Evolutionary conservation across 2,888 invertebrate species (phyloP), one percentile per base, ranked within the genome.

Genomic region (Trissonchulus sp.): DNA sequence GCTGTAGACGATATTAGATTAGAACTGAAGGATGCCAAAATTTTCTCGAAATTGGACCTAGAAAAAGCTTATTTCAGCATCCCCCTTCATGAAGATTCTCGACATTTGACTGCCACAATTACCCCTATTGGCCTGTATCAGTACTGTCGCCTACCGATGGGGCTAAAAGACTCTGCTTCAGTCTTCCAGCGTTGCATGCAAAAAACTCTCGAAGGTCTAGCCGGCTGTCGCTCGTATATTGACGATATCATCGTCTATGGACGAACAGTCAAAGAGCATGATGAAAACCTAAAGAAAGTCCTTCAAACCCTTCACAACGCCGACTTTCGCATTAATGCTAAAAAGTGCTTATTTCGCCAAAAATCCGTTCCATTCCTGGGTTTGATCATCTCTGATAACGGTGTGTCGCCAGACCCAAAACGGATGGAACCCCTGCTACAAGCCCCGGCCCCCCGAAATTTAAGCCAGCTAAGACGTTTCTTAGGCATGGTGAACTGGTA

Each of bases 221-320:
- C n/a, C n/a, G 63, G 63, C 63, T 8, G 3, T 30, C 2, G n/a
- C 63, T n/a, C 63, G 28, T 63, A 63, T 23, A 2, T 2, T 18
- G 63, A 63, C 63, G 63, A 63, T 30, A 63, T 63, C 63, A 2
- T 63, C 63, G 23, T 63, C 23, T 63, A 28, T 30, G 63, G 63
- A 63, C 1, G 28, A 30, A 63, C 63, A n/a, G 2, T 1, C 1
- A 2, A 63, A 18, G 23, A 18, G 1, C 63, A 63, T 30, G 81
- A 2, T 76, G 76, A 34, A 78, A 82, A 73, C 81, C 79, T 75
- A 78, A 82, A 78, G 77, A 0, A 65, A 73, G 35, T 71, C 77
- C n/a, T n/a, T n/a, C n/a, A n/a, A n/a, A n/a, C n/a, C n/a, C n/a
- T n/a, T n/a, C n/a, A n/a, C n/a, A n/a, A n/a, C n/a, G n/a, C n/a